These are phyloP conservation scores for Percina caprodes DNA, from an alignment of 2,113 vertebrate species.

Conservation along the genomic window DNA sequence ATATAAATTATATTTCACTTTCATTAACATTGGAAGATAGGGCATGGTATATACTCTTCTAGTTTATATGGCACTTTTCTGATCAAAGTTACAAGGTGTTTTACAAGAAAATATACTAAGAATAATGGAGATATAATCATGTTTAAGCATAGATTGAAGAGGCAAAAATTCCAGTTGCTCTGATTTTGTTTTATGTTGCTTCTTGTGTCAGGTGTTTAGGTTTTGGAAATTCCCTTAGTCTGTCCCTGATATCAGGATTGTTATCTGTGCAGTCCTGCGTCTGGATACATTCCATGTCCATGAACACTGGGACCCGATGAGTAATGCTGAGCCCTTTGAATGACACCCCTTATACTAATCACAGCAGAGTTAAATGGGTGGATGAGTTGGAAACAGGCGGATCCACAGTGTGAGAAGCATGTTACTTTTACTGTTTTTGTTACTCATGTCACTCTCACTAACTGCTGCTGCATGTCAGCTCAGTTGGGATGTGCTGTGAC, in stretches of 20 bases:
- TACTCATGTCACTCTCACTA: slow-evolving; percentile 1
- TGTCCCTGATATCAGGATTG: not conserved
- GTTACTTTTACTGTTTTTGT: not conserved
- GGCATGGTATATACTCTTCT: too few species aligned
- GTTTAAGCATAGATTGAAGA: not conserved
- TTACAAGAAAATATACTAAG: not conserved
- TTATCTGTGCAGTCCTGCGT: slow-evolving; percentile 1
- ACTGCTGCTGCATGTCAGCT: not conserved
- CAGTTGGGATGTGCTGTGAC: not conserved
- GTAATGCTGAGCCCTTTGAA: not conserved
- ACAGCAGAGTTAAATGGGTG: slow-evolving; percentile 21
- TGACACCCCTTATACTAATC: slow-evolving; percentile 39
- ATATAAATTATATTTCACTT: too few species aligned
- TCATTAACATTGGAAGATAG: too few species aligned
- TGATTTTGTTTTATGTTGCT: slow-evolving; percentile 8
- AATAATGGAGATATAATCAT: not conserved
- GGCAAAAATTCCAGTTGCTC: not conserved
- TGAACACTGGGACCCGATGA: slow-evolving; percentile 6
- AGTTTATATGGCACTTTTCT: not conserved
- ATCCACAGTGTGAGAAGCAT: not conserved
- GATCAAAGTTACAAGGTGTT: not conserved
- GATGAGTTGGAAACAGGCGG: slow-evolving; percentile 33
- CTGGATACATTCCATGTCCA: not conserved
- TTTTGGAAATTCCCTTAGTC: not conserved
- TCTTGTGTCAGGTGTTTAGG: slow-evolving; percentile 3